Evolutionary conservation across 2,797 vertebrate genomes (phyloP).

Genomic region (Sebastes cheni): DNA sequence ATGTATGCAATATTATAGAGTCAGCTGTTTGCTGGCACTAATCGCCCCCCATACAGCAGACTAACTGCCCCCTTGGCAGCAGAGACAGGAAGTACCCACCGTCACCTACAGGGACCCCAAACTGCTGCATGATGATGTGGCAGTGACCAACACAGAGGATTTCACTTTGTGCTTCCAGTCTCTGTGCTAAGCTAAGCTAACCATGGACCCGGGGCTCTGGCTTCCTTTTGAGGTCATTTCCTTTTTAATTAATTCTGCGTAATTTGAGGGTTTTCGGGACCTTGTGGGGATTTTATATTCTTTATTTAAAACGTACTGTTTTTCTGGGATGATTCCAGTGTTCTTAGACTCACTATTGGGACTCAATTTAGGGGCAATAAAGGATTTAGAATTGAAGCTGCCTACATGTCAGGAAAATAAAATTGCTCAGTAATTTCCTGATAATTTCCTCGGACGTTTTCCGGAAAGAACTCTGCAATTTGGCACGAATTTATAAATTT

Average conservation of each 20-base stretch:
- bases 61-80: too few relatives aligned
- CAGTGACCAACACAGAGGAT: too few relatives aligned
- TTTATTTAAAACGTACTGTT: not conserved
- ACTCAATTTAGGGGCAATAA: not conserved
- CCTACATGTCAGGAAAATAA: not conserved
- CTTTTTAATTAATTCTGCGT: not conserved
- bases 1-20: not conserved
- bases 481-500: not conserved
- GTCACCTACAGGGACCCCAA: too few relatives aligned
- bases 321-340: not conserved
- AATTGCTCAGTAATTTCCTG: not conserved
- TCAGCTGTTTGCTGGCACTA: not conserved
- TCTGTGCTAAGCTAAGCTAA: not conserved
- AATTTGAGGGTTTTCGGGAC: not conserved
- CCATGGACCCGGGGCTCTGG: not conserved
- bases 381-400: not conserved
- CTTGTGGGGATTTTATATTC: not conserved
- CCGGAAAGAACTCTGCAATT: not conserved
- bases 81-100: too few relatives aligned
- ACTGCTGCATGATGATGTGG: too few relatives aligned
- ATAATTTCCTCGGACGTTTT: not conserved
- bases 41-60: not conserved
- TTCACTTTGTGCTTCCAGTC: not conserved
- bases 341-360: not conserved
- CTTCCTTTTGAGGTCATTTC: not conserved